Base-by-base conservation (phyloP, 2,797 vertebrate species). In the Loriculus beryllinus region DNA sequence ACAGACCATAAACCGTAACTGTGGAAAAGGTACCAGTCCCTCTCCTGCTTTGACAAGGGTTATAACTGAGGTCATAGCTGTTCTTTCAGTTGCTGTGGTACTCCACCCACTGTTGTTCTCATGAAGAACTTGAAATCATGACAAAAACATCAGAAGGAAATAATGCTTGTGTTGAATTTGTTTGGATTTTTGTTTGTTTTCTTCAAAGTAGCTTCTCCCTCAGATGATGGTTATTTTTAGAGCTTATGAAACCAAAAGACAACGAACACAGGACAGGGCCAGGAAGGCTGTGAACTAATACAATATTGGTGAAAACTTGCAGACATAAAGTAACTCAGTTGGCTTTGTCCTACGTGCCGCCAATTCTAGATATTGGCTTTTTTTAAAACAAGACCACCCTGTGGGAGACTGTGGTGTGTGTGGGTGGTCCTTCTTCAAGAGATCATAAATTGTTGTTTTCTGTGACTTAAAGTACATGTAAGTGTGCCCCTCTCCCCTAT, bases 51-150 rank as follows among this genome's bases (percentile, higher is more conserved):
- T 90, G 79, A 54, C 0, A 0, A 43, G 56, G 93, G 25, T n/a
- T 86, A n/a, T 89, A 52, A 60, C 76, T 97, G 95, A 97, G 90
- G 78, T 97, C 96, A 97, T 88, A 75, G 86, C 59, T 77, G 72
- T 48, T 80, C 60, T 93, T 96, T 96, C 86, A 94, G 43, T 39
- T 54, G 1, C 1, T 0, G 9, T 13, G 8, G 88, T 90, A 79
- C 96, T 96, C 96, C 97, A 97, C 96, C 97, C 97, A 89, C 89
- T 1, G 88, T 96, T 95, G 88, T 96, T 95, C 97, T 96, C 90
- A 84, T 67, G 43, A 83, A 95, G 86, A 92, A 80, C 52, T 95
- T 95, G 93, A 94, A 94, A 95, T 88, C 88, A 26, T 22, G 31
- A 81, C 87, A 94, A 71, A 89, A 92, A 86, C 48, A 83, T 94